Evolutionary conservation across 2,797 vertebrate species (phyloP).

Genomic region (Coccyzus lansbergi): DNA sequence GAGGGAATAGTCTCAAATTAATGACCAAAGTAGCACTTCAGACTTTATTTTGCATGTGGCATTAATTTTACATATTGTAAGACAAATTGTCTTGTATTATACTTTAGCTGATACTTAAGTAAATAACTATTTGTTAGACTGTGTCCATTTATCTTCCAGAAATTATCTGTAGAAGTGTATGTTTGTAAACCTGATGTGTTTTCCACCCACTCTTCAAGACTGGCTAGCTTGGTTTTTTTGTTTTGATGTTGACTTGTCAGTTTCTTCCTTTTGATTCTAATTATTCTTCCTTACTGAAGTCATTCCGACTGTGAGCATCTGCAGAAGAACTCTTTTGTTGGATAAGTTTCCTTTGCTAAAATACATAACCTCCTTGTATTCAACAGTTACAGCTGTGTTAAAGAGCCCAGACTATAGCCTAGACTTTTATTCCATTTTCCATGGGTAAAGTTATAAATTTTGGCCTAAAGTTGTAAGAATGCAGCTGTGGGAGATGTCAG

Average conservation of each 20-base stretch:
- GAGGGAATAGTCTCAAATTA: slow-evolving; percentile 26
- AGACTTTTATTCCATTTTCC: neutral
- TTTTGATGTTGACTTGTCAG: neutral
- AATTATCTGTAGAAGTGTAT: neutral
- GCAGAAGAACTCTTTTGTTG: neutral
- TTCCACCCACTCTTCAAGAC: neutral
- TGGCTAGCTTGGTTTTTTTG: neutral
- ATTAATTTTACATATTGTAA: neutral
- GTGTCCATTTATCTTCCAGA: neutral
- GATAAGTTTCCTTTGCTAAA: neutral
- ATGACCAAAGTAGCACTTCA: neutral
- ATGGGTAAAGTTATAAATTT: neutral
- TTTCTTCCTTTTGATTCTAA: neutral
- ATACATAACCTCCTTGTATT: neutral
- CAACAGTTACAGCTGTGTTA: neutral
- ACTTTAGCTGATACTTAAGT: neutral
- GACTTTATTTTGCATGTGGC: neutral
- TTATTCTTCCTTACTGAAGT: neutral
- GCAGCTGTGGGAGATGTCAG: neutral
- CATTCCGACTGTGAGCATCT: neutral
- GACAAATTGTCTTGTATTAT: neutral
- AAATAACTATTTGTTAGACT: neutral
- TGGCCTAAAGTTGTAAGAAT: neutral
- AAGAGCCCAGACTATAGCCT: neutral
- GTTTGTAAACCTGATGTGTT: neutral